Base-by-base conservation (phyloP, 2,888 invertebrate genomes). In the Entomobrya proxima region DNA sequence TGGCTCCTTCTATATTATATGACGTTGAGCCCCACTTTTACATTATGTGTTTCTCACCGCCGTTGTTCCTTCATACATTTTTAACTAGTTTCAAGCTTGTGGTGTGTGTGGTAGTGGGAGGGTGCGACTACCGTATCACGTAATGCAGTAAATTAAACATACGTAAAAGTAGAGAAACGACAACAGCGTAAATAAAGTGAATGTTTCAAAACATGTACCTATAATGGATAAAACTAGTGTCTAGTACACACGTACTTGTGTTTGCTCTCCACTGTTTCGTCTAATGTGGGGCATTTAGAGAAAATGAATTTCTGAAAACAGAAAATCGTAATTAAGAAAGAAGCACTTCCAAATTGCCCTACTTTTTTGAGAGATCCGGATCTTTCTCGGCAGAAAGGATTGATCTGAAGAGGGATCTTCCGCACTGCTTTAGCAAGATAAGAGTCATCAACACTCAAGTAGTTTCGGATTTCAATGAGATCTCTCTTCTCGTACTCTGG, bases 401-500 rank as follows among this genome's bases (percentile, higher is more conserved):
- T 84, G 84, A 72, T 83, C 83, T 83, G 83, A 83, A 84, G 84
- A 69, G 58, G 78, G 61, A 84, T 84, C 84, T 84, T 84, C 78
- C 77, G 58, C 67, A 72, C 67, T 52, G 72, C 58, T 37, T 74
- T 74, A 18, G 13, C 40, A 64, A 55, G 84, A 84, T 84, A 78
- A 84, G 84, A 84, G 84, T 84, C 84, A 78, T 84, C 77, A 84
- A 78, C 84, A 84, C 78, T 84, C 84, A 84, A 84, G 84, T 72
- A 84, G 76, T 78, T 84, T 72, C 69, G 72, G 78, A 84, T 78
- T 77, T 84, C 84, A 84, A 84, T 78, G 84, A 78, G 77, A 76
- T 74, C 75, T 67, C n/a, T n/a, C n/a, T 76, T 55, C 44, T 30
- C 77, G 18, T 18, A 27, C 27, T 78, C 9, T 24, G 24, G 27